Evolutionary conservation across 37 sponge, comb jelly and placozoan genomes (phyloP).

Genomic region (Amphimedon queenslandica): DNA sequence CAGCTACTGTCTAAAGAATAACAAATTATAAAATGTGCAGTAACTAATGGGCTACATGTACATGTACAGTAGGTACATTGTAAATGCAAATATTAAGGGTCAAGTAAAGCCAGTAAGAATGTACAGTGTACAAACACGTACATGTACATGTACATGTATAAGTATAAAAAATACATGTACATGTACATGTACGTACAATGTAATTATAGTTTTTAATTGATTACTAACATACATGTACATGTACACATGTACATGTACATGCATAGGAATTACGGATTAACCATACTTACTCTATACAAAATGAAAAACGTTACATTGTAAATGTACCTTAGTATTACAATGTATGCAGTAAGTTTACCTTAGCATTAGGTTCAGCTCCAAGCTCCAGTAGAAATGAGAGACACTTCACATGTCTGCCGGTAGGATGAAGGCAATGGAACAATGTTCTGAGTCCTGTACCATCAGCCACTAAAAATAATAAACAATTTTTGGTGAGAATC

Average conservation of each 20-base stretch:
- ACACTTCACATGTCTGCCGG: constrained; percentile 77
- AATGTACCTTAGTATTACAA: too few relatives aligned
- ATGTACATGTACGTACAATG: too few relatives aligned
- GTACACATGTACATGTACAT: not conserved
- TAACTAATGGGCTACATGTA: too few relatives aligned
- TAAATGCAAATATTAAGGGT: too few relatives aligned
- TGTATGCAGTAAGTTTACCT: constrained; percentile 32
- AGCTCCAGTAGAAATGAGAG: constrained; percentile 62
- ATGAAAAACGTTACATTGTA: not conserved
- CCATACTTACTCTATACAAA: not conserved
- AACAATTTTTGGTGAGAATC: too few relatives aligned
- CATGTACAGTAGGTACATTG: too few relatives aligned
- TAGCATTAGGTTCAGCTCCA: constrained; percentile 74
- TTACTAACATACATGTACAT: not conserved
- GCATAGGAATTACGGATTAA: too few relatives aligned
- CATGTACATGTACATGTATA: not conserved
- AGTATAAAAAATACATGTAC: too few relatives aligned
- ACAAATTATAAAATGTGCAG: not conserved
- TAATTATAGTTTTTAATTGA: too few relatives aligned
- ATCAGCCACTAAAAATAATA: constrained; percentile 68
- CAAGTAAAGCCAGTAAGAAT: too few relatives aligned
- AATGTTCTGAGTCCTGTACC: constrained; percentile 42
- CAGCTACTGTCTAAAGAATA: constrained; percentile 14
- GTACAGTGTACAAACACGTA: not conserved
- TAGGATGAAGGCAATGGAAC: constrained; percentile 86